phyloP scores from a whole-genome alignment of 2,797 vertebrate genomes.

The Argyrosomus regius region DNA sequence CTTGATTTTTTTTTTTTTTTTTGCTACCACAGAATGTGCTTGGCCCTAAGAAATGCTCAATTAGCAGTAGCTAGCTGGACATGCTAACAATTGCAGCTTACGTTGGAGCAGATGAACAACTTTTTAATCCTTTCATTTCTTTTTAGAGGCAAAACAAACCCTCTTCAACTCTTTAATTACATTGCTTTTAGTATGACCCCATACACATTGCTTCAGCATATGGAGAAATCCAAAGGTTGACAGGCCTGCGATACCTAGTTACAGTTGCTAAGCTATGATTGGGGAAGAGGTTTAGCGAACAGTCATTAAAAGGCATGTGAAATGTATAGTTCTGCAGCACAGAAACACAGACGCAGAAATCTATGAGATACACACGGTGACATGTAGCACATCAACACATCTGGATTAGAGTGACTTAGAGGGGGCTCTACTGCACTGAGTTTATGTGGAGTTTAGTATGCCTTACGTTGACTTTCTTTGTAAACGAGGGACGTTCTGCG shows the following conservation, averaged over 20 bases:
- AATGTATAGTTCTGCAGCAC: background rate
- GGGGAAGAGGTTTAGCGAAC: conserved; percentile 15
- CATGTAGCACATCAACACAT: conserved; percentile 48
- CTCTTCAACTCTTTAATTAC: background rate
- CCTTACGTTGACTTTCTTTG: conserved; percentile 90
- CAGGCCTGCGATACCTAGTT: background rate
- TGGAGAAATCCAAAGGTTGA: conserved; percentile 27
- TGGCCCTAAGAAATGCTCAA: background rate
- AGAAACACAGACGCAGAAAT: conserved; percentile 51
- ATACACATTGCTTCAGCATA: background rate
- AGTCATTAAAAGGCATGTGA: background rate
- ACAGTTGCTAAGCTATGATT: background rate
- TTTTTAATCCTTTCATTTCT: background rate
- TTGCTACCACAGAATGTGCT: too few relatives aligned
- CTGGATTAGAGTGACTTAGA: conserved; percentile 33
- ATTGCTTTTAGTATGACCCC: background rate
- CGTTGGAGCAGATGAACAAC: background rate
- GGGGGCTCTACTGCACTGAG: conserved; percentile 52
- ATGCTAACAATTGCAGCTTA: background rate
- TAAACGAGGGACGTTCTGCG: conserved; percentile 85
- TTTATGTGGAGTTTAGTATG: conserved; percentile 68
- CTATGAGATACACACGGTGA: conserved; percentile 42
- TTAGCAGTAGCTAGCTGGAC: background rate
- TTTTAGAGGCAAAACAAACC: background rate
- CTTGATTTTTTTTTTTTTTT: background rate